phyloP scores from a whole-genome alignment of 2,797 vertebrate species.

The Threskiornis aethiopicus region DNA sequence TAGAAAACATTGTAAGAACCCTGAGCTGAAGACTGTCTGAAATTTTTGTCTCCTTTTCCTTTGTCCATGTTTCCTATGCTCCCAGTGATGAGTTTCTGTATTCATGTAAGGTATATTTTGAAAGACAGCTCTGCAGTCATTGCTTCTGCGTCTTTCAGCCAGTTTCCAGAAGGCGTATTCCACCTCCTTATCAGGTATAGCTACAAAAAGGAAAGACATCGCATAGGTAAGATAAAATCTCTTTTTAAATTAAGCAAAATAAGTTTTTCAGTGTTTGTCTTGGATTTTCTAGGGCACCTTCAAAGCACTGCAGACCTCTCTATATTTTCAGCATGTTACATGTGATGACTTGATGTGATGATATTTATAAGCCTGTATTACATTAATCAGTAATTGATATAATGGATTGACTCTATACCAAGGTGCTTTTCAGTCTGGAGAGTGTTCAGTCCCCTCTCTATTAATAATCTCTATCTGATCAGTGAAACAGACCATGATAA shows the following conservation, averaged over 20 bases:
- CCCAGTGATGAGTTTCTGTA: not conserved
- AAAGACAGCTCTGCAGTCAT: not conserved
- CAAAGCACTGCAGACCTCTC: not conserved
- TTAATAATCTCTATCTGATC: not conserved
- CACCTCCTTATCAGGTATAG: not conserved
- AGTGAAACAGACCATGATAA: conserved; percentile 32
- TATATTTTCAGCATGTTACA: not conserved
- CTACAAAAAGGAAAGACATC: not conserved
- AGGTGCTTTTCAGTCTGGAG: not conserved
- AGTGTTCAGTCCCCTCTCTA: not conserved
- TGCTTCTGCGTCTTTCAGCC: not conserved
- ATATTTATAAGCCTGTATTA: not conserved
- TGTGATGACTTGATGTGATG: not conserved
- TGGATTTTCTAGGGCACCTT: not conserved
- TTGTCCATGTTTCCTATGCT: not conserved
- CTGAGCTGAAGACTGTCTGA: not conserved
- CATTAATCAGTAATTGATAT: not conserved
- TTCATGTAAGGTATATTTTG: not conserved
- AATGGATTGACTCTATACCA: not conserved
- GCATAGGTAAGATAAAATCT: not conserved
- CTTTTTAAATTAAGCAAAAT: not conserved
- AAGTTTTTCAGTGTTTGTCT: not conserved
- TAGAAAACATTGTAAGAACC: not conserved
- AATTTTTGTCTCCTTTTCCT: not conserved
- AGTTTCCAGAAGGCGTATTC: not conserved